phyloP scores from a whole-genome alignment of 2,113 vertebrate species.

The Pelmatolapia mariae region DNA sequence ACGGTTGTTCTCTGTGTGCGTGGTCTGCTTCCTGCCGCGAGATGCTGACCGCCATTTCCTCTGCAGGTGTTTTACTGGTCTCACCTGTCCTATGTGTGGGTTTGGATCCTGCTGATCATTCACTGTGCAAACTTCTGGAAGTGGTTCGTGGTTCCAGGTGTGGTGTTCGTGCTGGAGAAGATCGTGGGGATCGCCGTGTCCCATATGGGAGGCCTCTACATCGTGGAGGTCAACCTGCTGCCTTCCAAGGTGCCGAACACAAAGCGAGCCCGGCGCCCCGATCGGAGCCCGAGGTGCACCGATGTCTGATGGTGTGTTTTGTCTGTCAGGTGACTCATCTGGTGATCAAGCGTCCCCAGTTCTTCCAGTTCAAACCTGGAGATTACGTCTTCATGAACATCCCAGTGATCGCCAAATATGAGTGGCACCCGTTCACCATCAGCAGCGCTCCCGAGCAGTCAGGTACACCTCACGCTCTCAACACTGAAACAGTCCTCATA shows the following conservation, averaged over 20 bases:
- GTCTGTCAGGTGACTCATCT: constrained; percentile 85
- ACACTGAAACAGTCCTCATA: background rate
- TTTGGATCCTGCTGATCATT: constrained; percentile 83
- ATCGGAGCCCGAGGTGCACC: background rate
- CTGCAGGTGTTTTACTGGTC: constrained; percentile 89
- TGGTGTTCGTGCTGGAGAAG: constrained; percentile 82
- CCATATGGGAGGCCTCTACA: constrained; percentile 69
- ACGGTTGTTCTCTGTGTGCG: background rate
- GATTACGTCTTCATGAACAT: constrained; percentile 91
- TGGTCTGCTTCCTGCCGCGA: background rate
- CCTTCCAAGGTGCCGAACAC: constrained; percentile 79
- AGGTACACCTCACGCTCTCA: constrained; percentile 54
- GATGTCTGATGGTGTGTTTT: background rate
- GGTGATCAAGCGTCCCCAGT: constrained; percentile 78
- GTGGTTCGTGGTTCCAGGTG: constrained; percentile 82
- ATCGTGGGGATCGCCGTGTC: constrained; percentile 65
- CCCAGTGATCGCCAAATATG: constrained; percentile 80
- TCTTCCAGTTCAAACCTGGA: constrained; percentile 85
- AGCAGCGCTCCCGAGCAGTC: constrained; percentile 89
- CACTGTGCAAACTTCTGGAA: constrained; percentile 92
- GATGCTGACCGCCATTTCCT: background rate
- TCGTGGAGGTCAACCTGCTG: constrained; percentile 83
- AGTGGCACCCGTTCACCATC: constrained; percentile 94
- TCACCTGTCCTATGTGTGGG: constrained; percentile 79
- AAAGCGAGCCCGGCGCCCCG: background rate